Conservation (phyloP, 2,113 vertebrate species). For the Podiceps cristatus region DNA sequence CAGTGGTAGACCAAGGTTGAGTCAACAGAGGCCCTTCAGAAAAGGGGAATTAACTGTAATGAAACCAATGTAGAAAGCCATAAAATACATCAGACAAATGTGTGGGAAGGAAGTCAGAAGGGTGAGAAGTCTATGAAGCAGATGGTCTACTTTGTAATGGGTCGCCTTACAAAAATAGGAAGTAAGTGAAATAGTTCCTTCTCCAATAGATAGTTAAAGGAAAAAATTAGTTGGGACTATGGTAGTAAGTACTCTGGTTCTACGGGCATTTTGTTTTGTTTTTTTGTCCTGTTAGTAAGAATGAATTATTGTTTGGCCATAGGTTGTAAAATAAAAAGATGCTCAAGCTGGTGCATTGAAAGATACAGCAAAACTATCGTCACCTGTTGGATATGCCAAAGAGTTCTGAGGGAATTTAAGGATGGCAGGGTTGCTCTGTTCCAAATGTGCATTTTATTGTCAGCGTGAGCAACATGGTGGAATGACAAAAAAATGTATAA, state of each 20-base stretch:
- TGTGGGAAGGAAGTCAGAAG: neutral
- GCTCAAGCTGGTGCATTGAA: neutral
- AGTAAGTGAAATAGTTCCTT: neutral
- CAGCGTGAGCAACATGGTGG: neutral
- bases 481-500: neutral
- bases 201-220: neutral
- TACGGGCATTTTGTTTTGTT: neutral
- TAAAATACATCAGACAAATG: neutral
- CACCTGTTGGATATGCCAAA: neutral
- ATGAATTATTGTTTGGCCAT: neutral
- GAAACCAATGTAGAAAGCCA: neutral
- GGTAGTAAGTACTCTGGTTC: neutral
- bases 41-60: neutral
- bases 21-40: neutral
- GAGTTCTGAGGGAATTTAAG: neutral
- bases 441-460: accelerated
- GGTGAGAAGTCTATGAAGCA: neutral
- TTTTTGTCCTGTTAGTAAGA: neutral
- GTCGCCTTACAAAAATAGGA: neutral
- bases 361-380: neutral
- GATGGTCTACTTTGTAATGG: neutral
- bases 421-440: neutral
- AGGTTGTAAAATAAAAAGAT: neutral
- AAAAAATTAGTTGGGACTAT: neutral
- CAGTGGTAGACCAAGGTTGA: neutral